Conservation (phyloP, 2,113 vertebrate genomes). For the Solea solea region DNA sequence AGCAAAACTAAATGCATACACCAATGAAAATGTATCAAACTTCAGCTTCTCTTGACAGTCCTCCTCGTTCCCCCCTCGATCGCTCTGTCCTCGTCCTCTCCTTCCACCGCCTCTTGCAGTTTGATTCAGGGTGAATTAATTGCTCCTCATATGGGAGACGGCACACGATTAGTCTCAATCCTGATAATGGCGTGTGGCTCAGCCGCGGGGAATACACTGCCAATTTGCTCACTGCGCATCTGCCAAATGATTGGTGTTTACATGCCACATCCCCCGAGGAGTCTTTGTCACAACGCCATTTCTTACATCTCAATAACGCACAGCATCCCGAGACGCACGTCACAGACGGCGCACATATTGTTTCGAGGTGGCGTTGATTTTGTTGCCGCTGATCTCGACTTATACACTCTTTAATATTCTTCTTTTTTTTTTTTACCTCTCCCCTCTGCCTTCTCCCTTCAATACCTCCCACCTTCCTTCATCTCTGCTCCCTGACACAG, state of each 20-base stretch:
- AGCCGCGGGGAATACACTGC: constrained; percentile 80
- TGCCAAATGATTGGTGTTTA: constrained; percentile 89
- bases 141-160: constrained; percentile 84
- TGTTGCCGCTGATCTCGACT: not conserved
- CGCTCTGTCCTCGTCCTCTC: constrained; percentile 19
- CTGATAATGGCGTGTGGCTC: constrained; percentile 84
- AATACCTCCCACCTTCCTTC: constrained; percentile 45
- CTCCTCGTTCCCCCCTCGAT: constrained; percentile 3
- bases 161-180: constrained; percentile 85
- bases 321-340: constrained; percentile 50
- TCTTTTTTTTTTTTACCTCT: constrained; percentile 21
- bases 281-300: constrained; percentile 80
- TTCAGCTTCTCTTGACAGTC: no score
- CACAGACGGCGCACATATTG: constrained; percentile 24
- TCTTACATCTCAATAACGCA: constrained; percentile 83
- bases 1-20: no score
- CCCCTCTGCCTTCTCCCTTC: constrained; percentile 21
- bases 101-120: constrained; percentile 66
- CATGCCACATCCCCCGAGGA: constrained; percentile 81
- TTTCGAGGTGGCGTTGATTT: not conserved
- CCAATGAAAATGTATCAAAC: no score
- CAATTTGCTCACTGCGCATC: constrained; percentile 83
- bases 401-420: not conserved
- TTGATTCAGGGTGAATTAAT: constrained; percentile 84
- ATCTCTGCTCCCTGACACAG: constrained; percentile 61